Percentiles rank a stretch among this genome's conserved stretches.
These are phyloP conservation scores for Bombylius major DNA, from an alignment of 2,888 invertebrate genomes.

Conservation along the genomic window DNA sequence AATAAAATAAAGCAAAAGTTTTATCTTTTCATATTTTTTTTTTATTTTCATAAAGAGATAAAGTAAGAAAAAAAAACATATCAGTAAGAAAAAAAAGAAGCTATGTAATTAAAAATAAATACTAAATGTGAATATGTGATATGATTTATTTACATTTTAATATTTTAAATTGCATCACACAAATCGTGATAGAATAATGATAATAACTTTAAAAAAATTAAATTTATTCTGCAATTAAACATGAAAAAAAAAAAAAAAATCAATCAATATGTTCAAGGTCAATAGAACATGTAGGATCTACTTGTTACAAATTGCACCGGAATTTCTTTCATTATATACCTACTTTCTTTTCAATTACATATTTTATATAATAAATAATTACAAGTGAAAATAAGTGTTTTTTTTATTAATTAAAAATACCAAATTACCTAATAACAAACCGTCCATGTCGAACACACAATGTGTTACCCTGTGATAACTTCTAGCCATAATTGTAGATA, in stretches of 20 bases:
- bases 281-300: not conserved
- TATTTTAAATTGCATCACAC: too few relatives aligned
- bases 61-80: too few relatives aligned
- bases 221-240: not conserved
- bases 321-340: too few relatives aligned
- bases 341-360: too few relatives aligned
- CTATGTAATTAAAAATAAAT: not conserved
- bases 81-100: not conserved
- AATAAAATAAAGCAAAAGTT: not conserved
- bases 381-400: too few relatives aligned
- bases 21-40: too few relatives aligned
- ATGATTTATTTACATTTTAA: not conserved
- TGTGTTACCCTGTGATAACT: slow-evolving; percentile 32
- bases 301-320: not conserved
- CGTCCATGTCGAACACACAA: slow-evolving; percentile 42
- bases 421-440: slow-evolving; percentile 38
- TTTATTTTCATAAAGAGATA: too few relatives aligned
- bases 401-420: too few relatives aligned
- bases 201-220: too few relatives aligned
- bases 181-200: not conserved
- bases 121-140: not conserved
- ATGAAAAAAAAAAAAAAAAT: not conserved
- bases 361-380: not conserved
- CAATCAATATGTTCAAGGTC: not conserved
- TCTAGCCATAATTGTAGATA: not conserved